phyloP scores from a whole-genome alignment of 2,888 invertebrate genomes.

The Fabriciana adippe region DNA sequence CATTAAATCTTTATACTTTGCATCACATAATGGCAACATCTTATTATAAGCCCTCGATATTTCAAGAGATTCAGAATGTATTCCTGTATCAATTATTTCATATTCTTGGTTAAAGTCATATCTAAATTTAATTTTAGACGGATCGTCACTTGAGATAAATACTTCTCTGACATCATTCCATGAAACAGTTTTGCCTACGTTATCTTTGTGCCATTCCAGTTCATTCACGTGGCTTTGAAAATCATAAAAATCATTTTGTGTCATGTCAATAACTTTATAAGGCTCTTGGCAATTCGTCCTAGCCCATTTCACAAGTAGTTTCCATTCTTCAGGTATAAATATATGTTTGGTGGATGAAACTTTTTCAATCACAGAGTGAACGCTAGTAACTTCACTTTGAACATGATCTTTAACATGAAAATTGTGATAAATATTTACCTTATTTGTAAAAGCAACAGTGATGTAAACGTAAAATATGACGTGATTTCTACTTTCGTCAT shows the following conservation, averaged over 20 bases:
- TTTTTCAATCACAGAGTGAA: constrained; percentile 14
- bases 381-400: constrained; percentile 10
- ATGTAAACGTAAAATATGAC: constrained; percentile 13
- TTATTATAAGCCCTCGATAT: constrained; percentile 4
- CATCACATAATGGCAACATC: constrained; percentile 3
- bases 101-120: constrained; percentile 12
- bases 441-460: not conserved
- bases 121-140: constrained; percentile 15
- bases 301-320: constrained; percentile 8
- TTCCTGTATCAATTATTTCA: constrained; percentile 1
- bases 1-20: constrained; percentile 14
- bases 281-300: constrained; percentile 13
- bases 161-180: constrained; percentile 18
- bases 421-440: constrained; percentile 15
- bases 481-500: constrained; percentile 12
- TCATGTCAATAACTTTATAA: constrained; percentile 8
- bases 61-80: not conserved
- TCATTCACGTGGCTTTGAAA: constrained; percentile 3
- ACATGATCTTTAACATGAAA: constrained; percentile 16
- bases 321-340: constrained; percentile 21
- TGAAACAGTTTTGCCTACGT: not conserved
- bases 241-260: constrained; percentile 16
- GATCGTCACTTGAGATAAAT: constrained; percentile 11
- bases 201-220: constrained; percentile 12
- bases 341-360: constrained; percentile 17